Evolutionary conservation across 2,888 invertebrate species (phyloP), one percentile per base, ranked within the genome.

Genomic region (Drosophila lacicola): DNA sequence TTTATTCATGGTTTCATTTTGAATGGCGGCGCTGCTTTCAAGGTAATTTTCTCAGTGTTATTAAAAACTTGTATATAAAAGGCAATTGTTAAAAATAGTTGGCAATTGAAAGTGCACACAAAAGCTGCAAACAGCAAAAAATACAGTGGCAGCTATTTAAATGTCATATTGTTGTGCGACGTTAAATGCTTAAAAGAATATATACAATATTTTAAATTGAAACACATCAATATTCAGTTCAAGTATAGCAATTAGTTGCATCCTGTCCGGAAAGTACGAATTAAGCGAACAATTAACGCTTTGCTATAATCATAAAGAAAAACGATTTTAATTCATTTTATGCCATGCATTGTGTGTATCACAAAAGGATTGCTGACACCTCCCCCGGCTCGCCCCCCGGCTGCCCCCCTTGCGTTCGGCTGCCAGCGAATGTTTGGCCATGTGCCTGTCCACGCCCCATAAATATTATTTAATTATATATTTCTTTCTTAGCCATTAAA

Each of bases 371-470:
- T 50, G 33, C 46, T 50, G 42, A 39, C 41, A 44, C 39, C 46
- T n/a, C 36, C 34, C 51, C 57, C 57, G 5, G 11, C 13, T 17
- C 14, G 33, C 49, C 46, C 41, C 53, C 17, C 17, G 17, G 17
- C 17, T 17, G 17, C 17, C 17, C 13, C 45, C 19, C 39, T 44
- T 37, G 37, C 39, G 33, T 45, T 63, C 25, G 14, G 21, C 41
- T 34, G 37, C 42, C 34, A 41, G 57, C 56, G 55, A 62, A 65
- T 65, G 78, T 67, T 74, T 87, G 81, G 71, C 83, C 89, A 80
- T 84, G 83, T 88, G 83, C 71, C 89, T 88, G 83, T 88, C 83
- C 78, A 80, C 88, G 83, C 62, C 70, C 70, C 83, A 84, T 84
- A 88, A 84, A 84, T 84, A 88, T 88, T 82, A 82, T 88, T 86